A percentile compares a stretch with the other conserved stretches of the same genome.
Conservation (phyloP, 1,140 invertebrate genomes). For the Halictus rubicundus region DNA sequence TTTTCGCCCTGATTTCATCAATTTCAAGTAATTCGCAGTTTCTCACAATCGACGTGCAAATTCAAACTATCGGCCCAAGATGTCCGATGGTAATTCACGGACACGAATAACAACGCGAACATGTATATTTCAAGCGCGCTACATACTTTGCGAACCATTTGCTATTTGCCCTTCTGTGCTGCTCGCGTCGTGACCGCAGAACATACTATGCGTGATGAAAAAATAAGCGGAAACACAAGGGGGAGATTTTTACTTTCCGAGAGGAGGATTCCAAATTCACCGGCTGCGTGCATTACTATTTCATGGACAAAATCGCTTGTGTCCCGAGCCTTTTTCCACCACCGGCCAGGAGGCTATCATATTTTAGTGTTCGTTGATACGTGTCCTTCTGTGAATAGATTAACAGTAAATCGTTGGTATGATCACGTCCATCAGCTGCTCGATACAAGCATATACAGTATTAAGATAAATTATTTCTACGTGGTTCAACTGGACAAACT, state of each 20-base stretch:
- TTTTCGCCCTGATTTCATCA: too few relatives aligned
- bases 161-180: conserved; percentile 37
- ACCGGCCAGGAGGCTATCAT: too few relatives aligned
- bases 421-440: background rate
- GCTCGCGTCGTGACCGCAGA: background rate
- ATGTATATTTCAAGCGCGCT: conserved; percentile 24
- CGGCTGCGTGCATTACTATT: conserved; percentile 10
- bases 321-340: too few relatives aligned
- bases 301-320: background rate
- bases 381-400: background rate
- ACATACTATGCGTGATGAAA: background rate
- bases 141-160: conserved; percentile 24
- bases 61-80: conserved; percentile 30
- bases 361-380: background rate
- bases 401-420: background rate
- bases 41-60: conserved; percentile 42
- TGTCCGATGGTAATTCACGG: conserved; percentile 35
- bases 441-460: background rate
- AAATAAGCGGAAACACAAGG: background rate
- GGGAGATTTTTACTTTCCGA: background rate
- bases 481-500: background rate
- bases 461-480: background rate
- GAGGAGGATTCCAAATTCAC: conserved; percentile 14
- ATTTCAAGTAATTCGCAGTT: conserved; percentile 20
- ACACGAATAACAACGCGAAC: conserved; percentile 37